A percentile compares a stretch with the other conserved stretches of the same genome.
Conservation (phyloP, 2,888 invertebrate genomes). For the Sipunculus nudus region DNA sequence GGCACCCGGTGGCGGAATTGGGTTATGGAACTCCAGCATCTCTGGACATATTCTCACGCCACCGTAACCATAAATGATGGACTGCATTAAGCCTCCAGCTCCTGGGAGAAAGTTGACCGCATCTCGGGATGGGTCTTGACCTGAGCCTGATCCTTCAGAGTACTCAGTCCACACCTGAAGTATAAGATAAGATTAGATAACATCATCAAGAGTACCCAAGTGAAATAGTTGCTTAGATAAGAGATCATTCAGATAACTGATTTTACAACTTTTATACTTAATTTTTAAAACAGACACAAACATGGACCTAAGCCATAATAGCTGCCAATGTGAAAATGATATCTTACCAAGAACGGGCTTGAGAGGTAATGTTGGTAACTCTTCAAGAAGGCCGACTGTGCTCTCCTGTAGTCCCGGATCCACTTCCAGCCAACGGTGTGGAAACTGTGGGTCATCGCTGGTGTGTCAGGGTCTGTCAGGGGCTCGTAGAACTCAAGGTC, state of each 20-base stretch:
- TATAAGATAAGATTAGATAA: no score
- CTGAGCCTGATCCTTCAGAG: slow-evolving; percentile 17
- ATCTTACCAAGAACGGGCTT: slow-evolving; percentile 41
- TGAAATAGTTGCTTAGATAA: no score
- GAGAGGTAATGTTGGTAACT: slow-evolving; percentile 42
- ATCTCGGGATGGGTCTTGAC: slow-evolving; percentile 33
- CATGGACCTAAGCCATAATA: no score
- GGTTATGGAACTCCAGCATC: slow-evolving; percentile 41
- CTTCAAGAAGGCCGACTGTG: slow-evolving; percentile 33
- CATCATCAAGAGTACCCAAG: no score
- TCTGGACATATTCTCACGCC: slow-evolving; percentile 43
- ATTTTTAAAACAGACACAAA: no score
- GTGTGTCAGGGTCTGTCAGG: slow-evolving; percentile 18
- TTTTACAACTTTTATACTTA: no score
- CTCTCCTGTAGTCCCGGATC: slow-evolving; percentile 29
- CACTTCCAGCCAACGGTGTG: slow-evolving; percentile 43
- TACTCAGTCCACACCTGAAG: slow-evolving; percentile 46
- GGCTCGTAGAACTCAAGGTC: not conserved
- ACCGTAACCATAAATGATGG: slow-evolving; percentile 41
- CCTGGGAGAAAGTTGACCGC: slow-evolving; percentile 44
- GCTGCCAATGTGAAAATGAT: not conserved
- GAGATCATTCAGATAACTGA: no score
- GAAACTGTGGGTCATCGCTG: slow-evolving; percentile 42
- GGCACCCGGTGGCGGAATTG: slow-evolving; percentile 39
- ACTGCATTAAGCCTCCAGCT: slow-evolving; percentile 44